A percentile compares a stretch with the other conserved stretches of the same genome.
Conservation (phyloP, 2,797 vertebrate genomes). For the Lycodopsis pacificus region DNA sequence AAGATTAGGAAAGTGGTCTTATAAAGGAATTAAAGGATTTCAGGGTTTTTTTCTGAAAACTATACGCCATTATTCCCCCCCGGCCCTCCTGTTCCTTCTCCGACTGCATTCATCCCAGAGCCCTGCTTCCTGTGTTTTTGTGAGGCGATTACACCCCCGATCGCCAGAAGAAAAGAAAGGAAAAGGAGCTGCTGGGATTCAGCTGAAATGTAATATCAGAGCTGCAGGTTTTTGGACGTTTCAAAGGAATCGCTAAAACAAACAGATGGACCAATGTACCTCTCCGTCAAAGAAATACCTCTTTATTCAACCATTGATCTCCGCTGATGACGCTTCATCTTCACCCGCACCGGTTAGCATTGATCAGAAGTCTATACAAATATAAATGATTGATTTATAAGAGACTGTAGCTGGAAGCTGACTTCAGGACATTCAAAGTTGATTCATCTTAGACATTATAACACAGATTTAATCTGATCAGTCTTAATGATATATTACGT, state of each 20-base stretch:
- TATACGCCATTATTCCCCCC: conserved; percentile 3
- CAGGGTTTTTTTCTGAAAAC: conserved; percentile 30
- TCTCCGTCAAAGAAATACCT: conserved; percentile 21
- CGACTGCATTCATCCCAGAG: conserved; percentile 41
- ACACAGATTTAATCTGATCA: not conserved
- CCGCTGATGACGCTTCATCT: not conserved
- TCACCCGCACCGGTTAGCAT: not conserved
- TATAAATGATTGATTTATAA: not conserved
- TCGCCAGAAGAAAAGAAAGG: conserved; percentile 29
- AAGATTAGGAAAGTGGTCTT: conserved; percentile 19
- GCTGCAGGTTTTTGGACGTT: conserved; percentile 5
- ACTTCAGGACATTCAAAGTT: not conserved
- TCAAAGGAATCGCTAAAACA: not conserved
- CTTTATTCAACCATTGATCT: conserved; percentile 10
- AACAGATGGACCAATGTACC: not conserved
- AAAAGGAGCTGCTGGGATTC: not conserved
- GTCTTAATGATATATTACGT: too few relatives aligned
- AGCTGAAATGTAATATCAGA: conserved; percentile 47
- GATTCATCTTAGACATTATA: not conserved
- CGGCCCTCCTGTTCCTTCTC: conserved; percentile 7
- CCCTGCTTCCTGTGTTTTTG: conserved; percentile 58
- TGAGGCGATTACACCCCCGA: conserved; percentile 45
- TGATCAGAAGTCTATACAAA: not conserved
- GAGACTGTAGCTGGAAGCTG: not conserved
- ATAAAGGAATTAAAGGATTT: conserved; percentile 41